Percentiles rank a stretch among this genome's conserved stretches.
Conservation (phyloP, 2,888 invertebrate genomes). For the Drosophila buzzatii region DNA sequence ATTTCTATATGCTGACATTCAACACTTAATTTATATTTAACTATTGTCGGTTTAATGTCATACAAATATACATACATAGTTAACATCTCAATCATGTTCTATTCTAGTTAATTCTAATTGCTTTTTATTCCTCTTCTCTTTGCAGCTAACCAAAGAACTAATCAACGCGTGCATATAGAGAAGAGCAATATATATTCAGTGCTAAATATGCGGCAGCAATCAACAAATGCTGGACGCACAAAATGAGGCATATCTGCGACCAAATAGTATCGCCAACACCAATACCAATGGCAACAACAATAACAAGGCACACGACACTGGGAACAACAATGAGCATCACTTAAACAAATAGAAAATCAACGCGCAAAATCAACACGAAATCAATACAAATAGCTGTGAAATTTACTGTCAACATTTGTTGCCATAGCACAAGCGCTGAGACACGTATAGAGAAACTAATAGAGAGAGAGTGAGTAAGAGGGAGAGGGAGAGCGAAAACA, state of each 20-base stretch:
- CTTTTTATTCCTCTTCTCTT: background rate
- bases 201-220: conserved; percentile 51
- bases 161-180: conserved; percentile 1
- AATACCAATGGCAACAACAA: conserved; percentile 35
- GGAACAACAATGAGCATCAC: conserved; percentile 69
- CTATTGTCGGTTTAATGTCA: background rate
- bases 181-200: conserved; percentile 18
- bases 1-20: background rate
- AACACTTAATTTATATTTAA: background rate
- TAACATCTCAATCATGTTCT: too few relatives aligned
- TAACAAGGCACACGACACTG: conserved; percentile 29
- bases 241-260: conserved; percentile 75
- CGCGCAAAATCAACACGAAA: conserved; percentile 70
- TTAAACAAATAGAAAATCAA: conserved; percentile 78
- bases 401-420: conserved; percentile 67
- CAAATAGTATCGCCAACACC: conserved; percentile 56
- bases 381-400: conserved; percentile 71
- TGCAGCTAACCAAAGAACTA: conserved; percentile 25
- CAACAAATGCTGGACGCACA: conserved; percentile 53
- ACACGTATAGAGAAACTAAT: background rate
- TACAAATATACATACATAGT: background rate
- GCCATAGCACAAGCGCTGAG: conserved; percentile 11
- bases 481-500: conserved; percentile 24
- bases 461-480: background rate
- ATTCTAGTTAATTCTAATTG: conserved; percentile 5